Conservation (phyloP, 1,140 invertebrate species). For the Tetramorium alpestre region DNA sequence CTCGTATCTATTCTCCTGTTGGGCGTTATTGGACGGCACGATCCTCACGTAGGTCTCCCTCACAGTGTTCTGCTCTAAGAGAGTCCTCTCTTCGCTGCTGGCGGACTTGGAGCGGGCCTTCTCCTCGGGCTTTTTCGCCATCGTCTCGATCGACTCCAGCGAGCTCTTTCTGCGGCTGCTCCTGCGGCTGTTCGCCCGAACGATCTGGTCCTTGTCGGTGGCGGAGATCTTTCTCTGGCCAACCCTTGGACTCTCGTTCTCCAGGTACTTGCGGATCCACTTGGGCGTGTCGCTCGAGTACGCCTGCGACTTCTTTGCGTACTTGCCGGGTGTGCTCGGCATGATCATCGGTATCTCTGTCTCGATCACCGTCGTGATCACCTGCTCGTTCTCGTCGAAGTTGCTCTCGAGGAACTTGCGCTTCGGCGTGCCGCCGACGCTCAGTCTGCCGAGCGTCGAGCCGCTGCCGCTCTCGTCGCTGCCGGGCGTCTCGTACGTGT, state of each 20-base stretch:
- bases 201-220: slow-evolving; percentile 53
- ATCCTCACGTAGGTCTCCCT: slow-evolving; percentile 78
- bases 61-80: slow-evolving; percentile 51
- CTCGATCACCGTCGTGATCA: slow-evolving; percentile 83
- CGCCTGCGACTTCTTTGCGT: slow-evolving; percentile 78
- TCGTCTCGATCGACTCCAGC: slow-evolving; percentile 60
- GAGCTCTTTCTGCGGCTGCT: slow-evolving; percentile 60
- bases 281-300: slow-evolving; percentile 81
- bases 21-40: slow-evolving; percentile 72
- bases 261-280: slow-evolving; percentile 82
- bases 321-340: slow-evolving; percentile 75
- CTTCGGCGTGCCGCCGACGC: slow-evolving; percentile 73
- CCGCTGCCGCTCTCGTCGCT: slow-evolving; percentile 68
- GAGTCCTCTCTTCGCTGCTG: slow-evolving; percentile 51
- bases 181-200: slow-evolving; percentile 59
- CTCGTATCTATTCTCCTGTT: slow-evolving; percentile 73
- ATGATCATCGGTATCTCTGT: slow-evolving; percentile 80
- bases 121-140: slow-evolving; percentile 55
- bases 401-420: slow-evolving; percentile 83
- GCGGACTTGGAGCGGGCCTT: slow-evolving; percentile 69
- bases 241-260: slow-evolving; percentile 69
- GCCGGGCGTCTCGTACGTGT: slow-evolving; percentile 80
- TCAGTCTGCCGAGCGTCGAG: slow-evolving; percentile 69
- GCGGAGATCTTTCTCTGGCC: slow-evolving; percentile 14
- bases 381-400: slow-evolving; percentile 82